These are phyloP conservation scores for Glossosoma conforme DNA, from an alignment of 1,140 invertebrate species.

Conservation along the genomic window DNA sequence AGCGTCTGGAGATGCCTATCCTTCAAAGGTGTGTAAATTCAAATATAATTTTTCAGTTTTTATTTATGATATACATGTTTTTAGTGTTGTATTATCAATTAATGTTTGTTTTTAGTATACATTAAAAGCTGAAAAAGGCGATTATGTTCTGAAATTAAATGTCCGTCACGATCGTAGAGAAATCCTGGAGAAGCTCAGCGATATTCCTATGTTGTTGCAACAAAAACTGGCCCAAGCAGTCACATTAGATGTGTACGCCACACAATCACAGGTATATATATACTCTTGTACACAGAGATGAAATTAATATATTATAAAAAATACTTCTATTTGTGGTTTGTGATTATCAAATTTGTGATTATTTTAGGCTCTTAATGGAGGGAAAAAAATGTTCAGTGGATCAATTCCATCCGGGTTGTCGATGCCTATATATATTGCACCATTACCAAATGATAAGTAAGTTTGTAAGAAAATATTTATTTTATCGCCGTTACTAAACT, in stretches of 20 bases:
- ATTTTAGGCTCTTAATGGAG: constrained; percentile 64
- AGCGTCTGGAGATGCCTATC: constrained; percentile 83
- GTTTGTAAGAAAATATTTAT: constrained; percentile 12
- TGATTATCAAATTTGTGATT: constrained; percentile 41
- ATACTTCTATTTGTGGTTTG: neutral
- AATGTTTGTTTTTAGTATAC: constrained; percentile 60
- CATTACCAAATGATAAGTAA: constrained; percentile 70
- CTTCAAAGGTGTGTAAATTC: constrained; percentile 61
- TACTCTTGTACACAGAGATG: too few species aligned
- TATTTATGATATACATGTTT: too few species aligned
- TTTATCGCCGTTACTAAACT: too few species aligned
- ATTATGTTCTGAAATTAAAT: constrained; percentile 81
- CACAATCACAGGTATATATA: constrained; percentile 46
- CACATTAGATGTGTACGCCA: constrained; percentile 71
- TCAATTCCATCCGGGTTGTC: constrained; percentile 57
- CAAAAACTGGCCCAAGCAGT: constrained; percentile 72
- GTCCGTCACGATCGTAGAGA: constrained; percentile 85
- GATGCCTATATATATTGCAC: constrained; percentile 71
- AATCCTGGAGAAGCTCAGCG: constrained; percentile 78
- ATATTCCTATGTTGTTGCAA: constrained; percentile 68
- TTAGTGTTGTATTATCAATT: neutral
- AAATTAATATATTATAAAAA: too few species aligned
- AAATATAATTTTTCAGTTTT: neutral
- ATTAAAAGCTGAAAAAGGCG: constrained; percentile 92
- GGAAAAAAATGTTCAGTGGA: constrained; percentile 69